Evolutionary conservation across 2,888 invertebrate genomes (phyloP).

Genomic region (Dexiosoma caninum): DNA sequence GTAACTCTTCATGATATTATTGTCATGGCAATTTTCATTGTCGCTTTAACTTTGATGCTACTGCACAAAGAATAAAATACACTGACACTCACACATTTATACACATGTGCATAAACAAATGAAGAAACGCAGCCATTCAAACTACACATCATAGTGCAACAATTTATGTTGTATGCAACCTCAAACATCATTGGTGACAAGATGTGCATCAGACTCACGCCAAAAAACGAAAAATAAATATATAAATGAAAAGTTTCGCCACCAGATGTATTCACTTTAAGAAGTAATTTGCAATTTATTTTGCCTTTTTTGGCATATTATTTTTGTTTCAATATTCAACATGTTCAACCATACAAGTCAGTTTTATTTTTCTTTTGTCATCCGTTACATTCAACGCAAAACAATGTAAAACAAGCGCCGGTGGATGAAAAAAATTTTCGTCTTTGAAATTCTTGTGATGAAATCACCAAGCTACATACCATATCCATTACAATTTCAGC

Average conservation of each 20-base stretch:
- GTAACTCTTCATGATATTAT: slow-evolving; percentile 49
- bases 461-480: too few relatives aligned
- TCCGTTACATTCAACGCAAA: too few relatives aligned
- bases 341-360: too few relatives aligned
- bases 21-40: slow-evolving; percentile 50
- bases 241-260: background rate
- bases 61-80: slow-evolving; percentile 20
- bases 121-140: background rate
- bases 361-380: too few relatives aligned
- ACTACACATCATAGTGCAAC: slow-evolving; percentile 58
- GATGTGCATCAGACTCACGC: slow-evolving; percentile 19
- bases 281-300: background rate
- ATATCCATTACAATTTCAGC: too few relatives aligned
- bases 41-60: slow-evolving; percentile 60
- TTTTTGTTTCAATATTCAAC: too few relatives aligned
- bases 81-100: background rate
- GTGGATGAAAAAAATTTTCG: too few relatives aligned
- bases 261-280: background rate
- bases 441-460: too few relatives aligned
- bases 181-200: slow-evolving; percentile 60
- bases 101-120: too few relatives aligned
- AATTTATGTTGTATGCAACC: slow-evolving; percentile 67
- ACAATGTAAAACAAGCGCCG: too few relatives aligned
- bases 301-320: background rate
- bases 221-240: slow-evolving; percentile 5